A percentile compares a stretch with the other conserved stretches of the same genome.
These are phyloP conservation scores for Eupithecia abbreviata DNA, from an alignment of 2,888 invertebrate genomes.

Conservation along the genomic window DNA sequence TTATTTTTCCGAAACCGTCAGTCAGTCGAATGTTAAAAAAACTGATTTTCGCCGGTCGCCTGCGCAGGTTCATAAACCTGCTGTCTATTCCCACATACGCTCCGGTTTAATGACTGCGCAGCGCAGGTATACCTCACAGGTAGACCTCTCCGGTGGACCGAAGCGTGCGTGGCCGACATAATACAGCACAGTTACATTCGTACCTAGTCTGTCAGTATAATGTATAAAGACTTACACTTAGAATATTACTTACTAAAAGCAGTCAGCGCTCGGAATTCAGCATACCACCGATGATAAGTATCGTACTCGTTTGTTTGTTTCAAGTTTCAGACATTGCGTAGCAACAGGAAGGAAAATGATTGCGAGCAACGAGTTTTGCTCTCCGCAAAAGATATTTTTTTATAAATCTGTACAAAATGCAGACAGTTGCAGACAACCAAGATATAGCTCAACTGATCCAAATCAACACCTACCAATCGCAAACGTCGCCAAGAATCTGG, in stretches of 20 bases:
- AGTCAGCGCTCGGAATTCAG: background rate
- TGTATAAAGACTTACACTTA: background rate
- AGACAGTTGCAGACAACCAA: background rate
- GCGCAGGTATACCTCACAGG: too few relatives aligned
- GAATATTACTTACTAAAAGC: background rate
- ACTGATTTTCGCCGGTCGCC: too few relatives aligned
- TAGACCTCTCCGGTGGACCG: too few relatives aligned
- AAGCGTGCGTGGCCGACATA: conserved; percentile 21
- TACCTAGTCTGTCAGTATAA: background rate
- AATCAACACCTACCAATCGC: background rate
- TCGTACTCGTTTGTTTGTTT: background rate
- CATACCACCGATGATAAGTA: background rate
- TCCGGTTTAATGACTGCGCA: too few relatives aligned
- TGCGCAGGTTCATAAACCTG: too few relatives aligned
- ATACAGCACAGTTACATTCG: conserved; percentile 44
- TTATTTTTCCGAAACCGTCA: too few relatives aligned
- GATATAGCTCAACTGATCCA: background rate
- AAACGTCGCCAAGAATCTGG: background rate
- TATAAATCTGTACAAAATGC: background rate
- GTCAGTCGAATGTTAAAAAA: too few relatives aligned
- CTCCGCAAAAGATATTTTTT: background rate
- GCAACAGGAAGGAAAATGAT: background rate
- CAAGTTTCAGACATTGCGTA: background rate
- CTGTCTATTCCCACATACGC: too few relatives aligned
- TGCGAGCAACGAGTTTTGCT: background rate